Conservation (phyloP, 2,113 vertebrate species). For the Periophthalmodon schlosseri region DNA sequence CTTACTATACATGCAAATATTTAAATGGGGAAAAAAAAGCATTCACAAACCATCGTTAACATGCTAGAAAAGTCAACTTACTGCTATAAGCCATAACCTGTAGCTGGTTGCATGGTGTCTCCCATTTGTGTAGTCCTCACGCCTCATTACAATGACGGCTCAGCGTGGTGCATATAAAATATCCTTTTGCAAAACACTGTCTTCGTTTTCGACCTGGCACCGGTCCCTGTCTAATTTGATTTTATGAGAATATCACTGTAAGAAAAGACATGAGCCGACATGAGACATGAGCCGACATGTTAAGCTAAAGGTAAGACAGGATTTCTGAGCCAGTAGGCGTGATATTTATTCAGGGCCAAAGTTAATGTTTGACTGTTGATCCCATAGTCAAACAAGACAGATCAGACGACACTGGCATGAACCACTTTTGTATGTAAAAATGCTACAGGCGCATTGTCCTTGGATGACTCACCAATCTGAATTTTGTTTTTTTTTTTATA, state of each 20-base stretch:
- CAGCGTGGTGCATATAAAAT: too few relatives aligned
- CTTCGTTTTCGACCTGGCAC: neutral
- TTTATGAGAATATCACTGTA: too few relatives aligned
- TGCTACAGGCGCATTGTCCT: neutral
- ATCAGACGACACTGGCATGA: conserved; percentile 1
- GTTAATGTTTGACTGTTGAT: conserved; percentile 63
- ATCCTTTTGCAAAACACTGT: too few relatives aligned
- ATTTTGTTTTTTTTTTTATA: neutral
- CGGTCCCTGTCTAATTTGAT: neutral
- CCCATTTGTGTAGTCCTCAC: conserved; percentile 11
- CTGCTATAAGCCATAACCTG: conserved; percentile 66
- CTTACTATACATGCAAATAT: too few relatives aligned
- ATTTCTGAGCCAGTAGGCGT: conserved; percentile 11
- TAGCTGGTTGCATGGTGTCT: conserved; percentile 33
- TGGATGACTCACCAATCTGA: neutral
- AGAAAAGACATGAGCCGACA: too few relatives aligned
- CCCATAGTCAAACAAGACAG: conserved; percentile 39
- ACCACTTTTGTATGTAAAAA: neutral
- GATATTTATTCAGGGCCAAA: conserved; percentile 46
- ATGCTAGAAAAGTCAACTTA: conserved; percentile 36
- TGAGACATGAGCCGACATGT: neutral
- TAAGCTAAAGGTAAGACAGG: neutral
- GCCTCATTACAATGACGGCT: conserved; percentile 4
- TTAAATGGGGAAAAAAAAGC: too few relatives aligned
- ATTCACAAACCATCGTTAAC: neutral